Evolutionary conservation across 1,140 invertebrate species (phyloP), one percentile per base, ranked within the genome.

Genomic region (Lordiphosa clarofinis): DNA sequence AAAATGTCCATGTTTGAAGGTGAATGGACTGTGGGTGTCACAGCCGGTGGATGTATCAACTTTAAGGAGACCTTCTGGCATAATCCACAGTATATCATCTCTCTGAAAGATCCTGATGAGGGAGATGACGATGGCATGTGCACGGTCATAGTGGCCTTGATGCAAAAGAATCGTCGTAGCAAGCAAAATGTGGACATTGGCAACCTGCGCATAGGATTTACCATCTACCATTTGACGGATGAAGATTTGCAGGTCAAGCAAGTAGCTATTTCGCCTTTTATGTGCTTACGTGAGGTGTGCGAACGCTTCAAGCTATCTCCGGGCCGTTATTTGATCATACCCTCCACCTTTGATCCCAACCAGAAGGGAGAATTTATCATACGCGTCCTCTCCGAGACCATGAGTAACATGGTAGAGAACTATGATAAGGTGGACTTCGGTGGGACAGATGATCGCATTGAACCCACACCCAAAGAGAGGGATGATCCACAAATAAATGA

Each of bases 31-130:
- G 89, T 84, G 86, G 91, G 97, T 15, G 94, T 96, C 0, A 98
- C 97, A 4, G 98, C 98, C 13, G 98, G 98, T 11, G 98, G 98
- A 9, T 99, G 98, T 89, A n/a, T n/a, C n/a, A n/a, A 99, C 89
- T 97, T 94, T 89, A 89, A 99, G 93, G 97, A 98, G 40, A 96
- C 97, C 0, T 99, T 99, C 90, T 95, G 94, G 90, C 94, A 94
- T 66, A 99, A 99, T 91, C 98, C 98, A 0, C 98, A 99, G 89
- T 99, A 98, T 89, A 92, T 94, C 7, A 94, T 99, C 28, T 95
- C 94, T 0, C 89, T 99, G 44, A 94, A 94, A 36, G 95, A 97
- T 90, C 94, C 95, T 0, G 98, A 99, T 89, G 95, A 96, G 57
- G 97, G 94, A 56, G 97, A 98, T 73, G 96, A 98, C 57, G 95